Evolutionary conservation across 2,797 vertebrate genomes (phyloP), one percentile per base, ranked within the genome.

Genomic region (Ctenopoma multispine): DNA sequence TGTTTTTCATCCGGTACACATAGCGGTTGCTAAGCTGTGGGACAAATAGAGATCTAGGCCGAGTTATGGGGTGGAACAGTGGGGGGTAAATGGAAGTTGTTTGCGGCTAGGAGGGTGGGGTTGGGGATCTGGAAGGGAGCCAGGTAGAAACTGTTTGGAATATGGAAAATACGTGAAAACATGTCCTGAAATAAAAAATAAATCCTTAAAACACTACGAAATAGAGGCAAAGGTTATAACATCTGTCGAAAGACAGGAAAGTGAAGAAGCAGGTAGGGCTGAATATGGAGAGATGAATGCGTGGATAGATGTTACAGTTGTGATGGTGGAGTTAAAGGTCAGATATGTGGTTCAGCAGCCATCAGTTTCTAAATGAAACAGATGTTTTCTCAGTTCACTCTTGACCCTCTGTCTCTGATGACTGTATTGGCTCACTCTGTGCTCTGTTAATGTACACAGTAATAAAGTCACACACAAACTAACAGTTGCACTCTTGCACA

Each of bases 1-100:
- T 87, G 75, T 87, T 87, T 83, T 83, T 76, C 77, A 84, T 92
- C 85, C 73, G 81, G 88, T 88, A 90, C 86, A 91, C 79, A 89
- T 69, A 74, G 18, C 0, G 58, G 89, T 92, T 92, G 89, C 90
- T 89, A 92, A 63, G 90, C 72, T 79, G 68, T 69, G 65, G 80
- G 82, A 92, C 86, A 92, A 91, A 91, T 80, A 60, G 43, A 83
- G 83, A 82, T 82, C 63, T 36, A 63, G 72, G 53, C 63, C 70
- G 23, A 75, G 78, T 84, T 85, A 79, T 70, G 58, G 18, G 41
- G 51, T 84, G 64, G 60, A 70, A 68, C 57, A 38, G 54, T 46
- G 12, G 59, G 61, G 61, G 66, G 40, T 61, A 55, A 64, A 20
- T 77, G 38, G 29, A 24, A 24, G 58, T 43, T 1, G 15, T n/a